A percentile compares a stretch with the other conserved stretches of the same genome.
Conservation (phyloP, 2,888 invertebrate genomes). For the Phaonia tiefii region DNA sequence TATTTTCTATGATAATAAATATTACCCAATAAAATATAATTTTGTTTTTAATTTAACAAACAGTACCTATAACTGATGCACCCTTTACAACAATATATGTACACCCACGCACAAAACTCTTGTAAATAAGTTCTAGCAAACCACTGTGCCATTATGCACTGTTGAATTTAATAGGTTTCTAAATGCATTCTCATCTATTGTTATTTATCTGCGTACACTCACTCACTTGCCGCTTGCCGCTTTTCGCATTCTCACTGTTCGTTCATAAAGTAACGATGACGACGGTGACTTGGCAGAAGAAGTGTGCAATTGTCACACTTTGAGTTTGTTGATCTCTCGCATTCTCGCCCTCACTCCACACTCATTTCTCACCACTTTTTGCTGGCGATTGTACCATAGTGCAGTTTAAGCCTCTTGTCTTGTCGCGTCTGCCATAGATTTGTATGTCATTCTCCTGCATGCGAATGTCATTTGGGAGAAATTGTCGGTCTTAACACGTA, state of each 20-base stretch:
- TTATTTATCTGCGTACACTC: slow-evolving; percentile 10
- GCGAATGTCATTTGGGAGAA: slow-evolving; percentile 26
- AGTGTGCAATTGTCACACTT: slow-evolving; percentile 57
- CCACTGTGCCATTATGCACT: not conserved
- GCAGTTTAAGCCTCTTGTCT: not conserved
- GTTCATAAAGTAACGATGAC: not conserved
- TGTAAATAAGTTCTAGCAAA: not conserved
- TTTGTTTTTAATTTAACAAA: too few species aligned
- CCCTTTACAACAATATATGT: too few species aligned
- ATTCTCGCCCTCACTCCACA: not conserved
- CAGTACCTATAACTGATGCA: too few species aligned
- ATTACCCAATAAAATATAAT: too few species aligned
- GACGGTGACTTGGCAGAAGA: slow-evolving; percentile 19
- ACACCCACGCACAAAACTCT: too few species aligned
- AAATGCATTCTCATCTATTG: not conserved
- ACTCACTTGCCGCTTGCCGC: not conserved
- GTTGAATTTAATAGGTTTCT: not conserved
- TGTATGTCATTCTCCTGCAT: not conserved
- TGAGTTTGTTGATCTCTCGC: slow-evolving; percentile 54
- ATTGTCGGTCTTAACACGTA: not conserved
- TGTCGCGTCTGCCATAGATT: slow-evolving; percentile 2
- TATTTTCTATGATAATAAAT: too few species aligned
- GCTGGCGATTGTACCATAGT: too few species aligned
- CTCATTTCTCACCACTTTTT: not conserved
- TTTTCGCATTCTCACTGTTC: slow-evolving; percentile 31